phyloP scores from a whole-genome alignment of 2,888 invertebrate species.

The Nebria salina region DNA sequence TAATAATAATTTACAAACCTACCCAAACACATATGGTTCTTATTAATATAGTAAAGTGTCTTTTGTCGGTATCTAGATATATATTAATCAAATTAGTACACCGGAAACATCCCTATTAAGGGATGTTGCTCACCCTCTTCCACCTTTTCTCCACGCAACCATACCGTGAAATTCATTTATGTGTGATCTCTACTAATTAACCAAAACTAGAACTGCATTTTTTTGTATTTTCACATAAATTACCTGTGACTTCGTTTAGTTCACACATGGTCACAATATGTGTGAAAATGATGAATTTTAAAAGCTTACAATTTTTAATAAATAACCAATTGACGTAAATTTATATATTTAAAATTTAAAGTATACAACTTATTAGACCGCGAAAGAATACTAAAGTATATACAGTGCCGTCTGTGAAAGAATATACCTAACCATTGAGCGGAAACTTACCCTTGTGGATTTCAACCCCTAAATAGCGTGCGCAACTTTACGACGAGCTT shows the following conservation, averaged over 20 bases:
- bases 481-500: too few species aligned
- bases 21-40: conserved; percentile 27
- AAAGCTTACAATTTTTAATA: too few species aligned
- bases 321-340: background rate
- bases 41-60: conserved; percentile 17
- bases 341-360: background rate
- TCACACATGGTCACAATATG: too few species aligned
- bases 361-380: background rate
- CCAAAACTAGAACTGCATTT: conserved; percentile 17
- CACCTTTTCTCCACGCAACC: background rate
- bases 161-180: conserved; percentile 54
- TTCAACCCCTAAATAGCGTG: too few species aligned
- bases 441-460: too few species aligned
- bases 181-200: conserved; percentile 57
- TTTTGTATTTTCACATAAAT: background rate
- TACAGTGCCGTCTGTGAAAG: too few species aligned
- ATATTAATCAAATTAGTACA: background rate
- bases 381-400: background rate
- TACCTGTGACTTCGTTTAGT: background rate
- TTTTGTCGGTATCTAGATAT: conserved; percentile 10
- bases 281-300: too few species aligned
- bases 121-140: background rate
- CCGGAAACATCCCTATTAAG: background rate
- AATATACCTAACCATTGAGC: too few species aligned
- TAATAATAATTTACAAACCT: too few species aligned